A percentile compares a stretch with the other conserved stretches of the same genome.
Conservation (phyloP, 2,113 vertebrate species). For the Macquaria australasica region DNA sequence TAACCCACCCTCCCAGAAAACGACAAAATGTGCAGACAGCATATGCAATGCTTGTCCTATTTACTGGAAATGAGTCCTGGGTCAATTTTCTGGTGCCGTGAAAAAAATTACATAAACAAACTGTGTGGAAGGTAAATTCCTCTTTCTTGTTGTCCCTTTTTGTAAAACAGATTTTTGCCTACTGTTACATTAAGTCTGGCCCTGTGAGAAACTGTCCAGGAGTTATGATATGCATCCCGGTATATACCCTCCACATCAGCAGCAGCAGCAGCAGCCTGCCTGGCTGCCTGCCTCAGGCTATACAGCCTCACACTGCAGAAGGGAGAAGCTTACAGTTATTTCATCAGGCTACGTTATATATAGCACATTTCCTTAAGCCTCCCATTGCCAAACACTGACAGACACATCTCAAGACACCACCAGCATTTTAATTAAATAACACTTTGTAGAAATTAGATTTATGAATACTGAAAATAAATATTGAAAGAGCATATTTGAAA, state of each 20-base stretch:
- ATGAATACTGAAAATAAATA: not conserved
- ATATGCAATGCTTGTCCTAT: slow-evolving; percentile 80
- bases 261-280: slow-evolving; percentile 3
- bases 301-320: slow-evolving; percentile 38
- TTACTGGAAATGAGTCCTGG: slow-evolving; percentile 73
- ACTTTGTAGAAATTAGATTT: slow-evolving; percentile 12
- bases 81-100: slow-evolving; percentile 65
- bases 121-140: slow-evolving; percentile 29
- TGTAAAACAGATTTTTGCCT: slow-evolving; percentile 14
- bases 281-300: slow-evolving; percentile 46
- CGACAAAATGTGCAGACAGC: slow-evolving; percentile 76
- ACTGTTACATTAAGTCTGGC: slow-evolving; percentile 26
- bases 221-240: slow-evolving; percentile 32
- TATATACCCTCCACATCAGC: slow-evolving; percentile 51
- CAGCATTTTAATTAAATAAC: slow-evolving; percentile 4
- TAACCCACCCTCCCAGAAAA: slow-evolving; percentile 75
- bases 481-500: slow-evolving; percentile 1
- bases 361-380: slow-evolving; percentile 40
- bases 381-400: slow-evolving; percentile 15
- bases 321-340: slow-evolving; percentile 33
- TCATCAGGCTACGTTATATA: slow-evolving; percentile 51
- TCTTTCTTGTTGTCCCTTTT: slow-evolving; percentile 12
- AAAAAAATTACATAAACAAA: slow-evolving; percentile 49
- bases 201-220: slow-evolving; percentile 19
- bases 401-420: slow-evolving; percentile 7